Conservation (phyloP, 2,113 vertebrate genomes). For the Trichechus manatus region DNA sequence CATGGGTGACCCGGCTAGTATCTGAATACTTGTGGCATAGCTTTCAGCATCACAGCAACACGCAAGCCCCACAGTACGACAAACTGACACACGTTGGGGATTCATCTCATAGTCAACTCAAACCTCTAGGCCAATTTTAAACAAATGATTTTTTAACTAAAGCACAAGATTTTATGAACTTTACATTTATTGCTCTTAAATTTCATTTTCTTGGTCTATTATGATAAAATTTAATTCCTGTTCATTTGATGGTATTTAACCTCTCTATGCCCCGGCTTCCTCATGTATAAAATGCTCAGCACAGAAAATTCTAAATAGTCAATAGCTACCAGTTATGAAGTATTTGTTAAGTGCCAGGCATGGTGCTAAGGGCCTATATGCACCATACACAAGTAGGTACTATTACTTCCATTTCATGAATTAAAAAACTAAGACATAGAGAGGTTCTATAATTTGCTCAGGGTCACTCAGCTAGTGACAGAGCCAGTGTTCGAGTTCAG, state of each 20-base stretch:
- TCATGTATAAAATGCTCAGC: background rate
- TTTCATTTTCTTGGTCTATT: constrained; percentile 2
- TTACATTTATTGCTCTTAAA: constrained; percentile 7
- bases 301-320: background rate
- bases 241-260: background rate
- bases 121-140: constrained; percentile 5
- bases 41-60: too few species aligned
- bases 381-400: background rate
- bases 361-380: background rate
- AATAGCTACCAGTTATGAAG: background rate
- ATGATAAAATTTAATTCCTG: background rate
- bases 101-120: constrained; percentile 21
- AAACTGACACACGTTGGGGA: background rate
- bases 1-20: too few species aligned
- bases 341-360: background rate
- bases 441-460: background rate
- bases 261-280: constrained; percentile 17
- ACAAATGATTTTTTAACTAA: constrained; percentile 25
- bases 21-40: too few species aligned
- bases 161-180: constrained; percentile 18
- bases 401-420: background rate
- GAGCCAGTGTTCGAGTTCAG: background rate
- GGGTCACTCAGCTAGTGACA: background rate
- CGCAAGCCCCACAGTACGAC: too few species aligned
- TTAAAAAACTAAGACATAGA: background rate